phyloP scores from a whole-genome alignment of 2,113 vertebrate species.

The Nerophis ophidion region DNA sequence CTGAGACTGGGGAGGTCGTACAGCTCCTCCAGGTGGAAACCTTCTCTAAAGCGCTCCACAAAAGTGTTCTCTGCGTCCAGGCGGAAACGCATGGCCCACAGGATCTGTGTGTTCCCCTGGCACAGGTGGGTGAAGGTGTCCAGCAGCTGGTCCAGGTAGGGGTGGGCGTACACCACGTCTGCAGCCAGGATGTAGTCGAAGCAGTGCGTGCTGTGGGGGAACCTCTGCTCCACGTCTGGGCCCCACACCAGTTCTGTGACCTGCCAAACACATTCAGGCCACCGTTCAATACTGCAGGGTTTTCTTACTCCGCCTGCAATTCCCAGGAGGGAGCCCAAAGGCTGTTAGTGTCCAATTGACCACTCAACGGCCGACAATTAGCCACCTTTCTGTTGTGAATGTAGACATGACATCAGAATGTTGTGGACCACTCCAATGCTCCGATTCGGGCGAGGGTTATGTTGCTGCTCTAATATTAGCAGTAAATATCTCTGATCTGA shows the following conservation, averaged over 20 bases:
- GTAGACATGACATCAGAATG: too few species aligned
- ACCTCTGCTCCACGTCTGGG: slow-evolving; percentile 75
- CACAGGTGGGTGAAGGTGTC: slow-evolving; percentile 88
- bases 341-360: too few species aligned
- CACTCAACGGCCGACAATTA: too few species aligned
- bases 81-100: slow-evolving; percentile 94
- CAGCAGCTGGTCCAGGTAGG: slow-evolving; percentile 84
- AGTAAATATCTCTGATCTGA: too few species aligned
- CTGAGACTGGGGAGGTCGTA: slow-evolving; percentile 82
- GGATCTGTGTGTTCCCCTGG: slow-evolving; percentile 79
- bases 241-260: slow-evolving; percentile 90
- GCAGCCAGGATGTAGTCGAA: slow-evolving; percentile 93
- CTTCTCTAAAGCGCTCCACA: slow-evolving; percentile 76
- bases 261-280: not conserved
- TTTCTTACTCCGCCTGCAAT: not conserved
- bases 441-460: too few species aligned
- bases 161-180: slow-evolving; percentile 90
- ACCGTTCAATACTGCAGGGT: too few species aligned
- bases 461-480: too few species aligned
- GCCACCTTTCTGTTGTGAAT: too few species aligned
- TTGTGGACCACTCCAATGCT: too few species aligned
- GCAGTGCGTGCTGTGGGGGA: slow-evolving; percentile 73
- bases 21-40: slow-evolving; percentile 82
- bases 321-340: not conserved
- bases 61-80: slow-evolving; percentile 85